Evolutionary conservation across 2,113 vertebrate species (phyloP), one percentile per base, ranked within the genome.

Genomic region (Percina caprodes): DNA sequence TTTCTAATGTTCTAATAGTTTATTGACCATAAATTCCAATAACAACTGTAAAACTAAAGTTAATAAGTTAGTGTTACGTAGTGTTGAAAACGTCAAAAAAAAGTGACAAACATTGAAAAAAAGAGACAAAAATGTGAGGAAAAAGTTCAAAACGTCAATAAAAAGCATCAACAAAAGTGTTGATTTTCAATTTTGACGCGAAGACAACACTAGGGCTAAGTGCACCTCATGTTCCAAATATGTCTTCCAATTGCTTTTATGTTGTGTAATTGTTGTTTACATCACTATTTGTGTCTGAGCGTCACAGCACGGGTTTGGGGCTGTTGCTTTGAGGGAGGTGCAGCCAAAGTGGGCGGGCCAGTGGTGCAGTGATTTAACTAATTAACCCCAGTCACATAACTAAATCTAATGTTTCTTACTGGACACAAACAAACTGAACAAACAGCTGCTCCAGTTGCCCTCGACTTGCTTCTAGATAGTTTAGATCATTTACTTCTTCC

Each of bases 291-390:
- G 35, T 48, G 45, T 62, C 3, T 3, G n/a, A 79, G 35, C 59
- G 35, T 51, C 39, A 14, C 75, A 61, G 56, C 19, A 10, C n/a
- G 81, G 1, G 56, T 62, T 78, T 69, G 59, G 59, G 46, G 55
- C 13, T 21, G 11, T 62, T 21, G 0, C 56, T 72, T n/a, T 4
- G 4, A 71, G 23, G 46, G 35, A 62, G 56, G 26, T 72, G 72
- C 9, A 0, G 56, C 16, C 6, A 18, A 0, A 5, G 23, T 48
- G 51, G 18, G 51, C 48, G 39, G 30, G 23, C 19, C 35, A 42
- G 24, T 48, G 26, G 24, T 52, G 6, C 51, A 42, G 33, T 35
- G 19, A 77, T 61, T 48, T 54, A 86, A 24, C 3, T 33, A 51
- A 62, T 45, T 24, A 56, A 51, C 51, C 45, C 30, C 18, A 54